Evolutionary conservation across 2,797 vertebrate species (phyloP).

Genomic region (Cynodonichthys magdalenae): DNA sequence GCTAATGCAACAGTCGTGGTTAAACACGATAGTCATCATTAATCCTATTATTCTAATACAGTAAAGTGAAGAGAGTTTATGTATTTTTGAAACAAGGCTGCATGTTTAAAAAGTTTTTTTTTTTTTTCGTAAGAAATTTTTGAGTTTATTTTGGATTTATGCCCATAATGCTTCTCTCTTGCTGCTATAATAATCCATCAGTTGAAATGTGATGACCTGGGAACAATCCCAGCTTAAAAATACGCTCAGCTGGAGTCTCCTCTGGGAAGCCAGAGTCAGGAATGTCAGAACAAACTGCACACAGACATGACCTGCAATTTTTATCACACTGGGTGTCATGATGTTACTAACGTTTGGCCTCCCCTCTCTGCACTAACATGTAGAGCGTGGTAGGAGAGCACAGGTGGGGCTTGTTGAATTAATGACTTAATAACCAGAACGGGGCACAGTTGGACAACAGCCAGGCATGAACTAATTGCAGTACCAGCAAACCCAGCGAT

Average conservation of each 20-base stretch:
- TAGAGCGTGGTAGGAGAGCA: conserved; percentile 32
- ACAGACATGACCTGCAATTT: conserved; percentile 36
- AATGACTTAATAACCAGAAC: conserved; percentile 61
- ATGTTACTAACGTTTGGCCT: conserved; percentile 27
- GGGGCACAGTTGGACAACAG: conserved; percentile 57
- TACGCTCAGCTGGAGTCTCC: conserved; percentile 30
- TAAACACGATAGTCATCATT: no score
- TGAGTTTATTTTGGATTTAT: background rate
- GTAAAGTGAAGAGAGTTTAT: no score
- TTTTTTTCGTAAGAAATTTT: background rate
- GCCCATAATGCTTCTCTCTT: background rate
- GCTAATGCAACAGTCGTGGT: no score
- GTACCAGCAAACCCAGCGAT: conserved; percentile 20
- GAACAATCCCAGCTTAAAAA: conserved; percentile 20
- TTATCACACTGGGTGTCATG: conserved; percentile 35
- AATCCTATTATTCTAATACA: no score
- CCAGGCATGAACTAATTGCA: conserved; percentile 58
- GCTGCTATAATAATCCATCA: background rate
- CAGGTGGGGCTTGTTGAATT: conserved; percentile 60
- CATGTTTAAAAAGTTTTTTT: background rate
- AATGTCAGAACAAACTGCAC: conserved; percentile 17
- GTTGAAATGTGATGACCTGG: conserved; percentile 1
- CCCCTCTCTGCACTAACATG: conserved; percentile 42
- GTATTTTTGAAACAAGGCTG: no score
- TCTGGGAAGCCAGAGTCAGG: conserved; percentile 12